Conservation (phyloP, 2,888 invertebrate species). For the Tromatobia lineatoria region DNA sequence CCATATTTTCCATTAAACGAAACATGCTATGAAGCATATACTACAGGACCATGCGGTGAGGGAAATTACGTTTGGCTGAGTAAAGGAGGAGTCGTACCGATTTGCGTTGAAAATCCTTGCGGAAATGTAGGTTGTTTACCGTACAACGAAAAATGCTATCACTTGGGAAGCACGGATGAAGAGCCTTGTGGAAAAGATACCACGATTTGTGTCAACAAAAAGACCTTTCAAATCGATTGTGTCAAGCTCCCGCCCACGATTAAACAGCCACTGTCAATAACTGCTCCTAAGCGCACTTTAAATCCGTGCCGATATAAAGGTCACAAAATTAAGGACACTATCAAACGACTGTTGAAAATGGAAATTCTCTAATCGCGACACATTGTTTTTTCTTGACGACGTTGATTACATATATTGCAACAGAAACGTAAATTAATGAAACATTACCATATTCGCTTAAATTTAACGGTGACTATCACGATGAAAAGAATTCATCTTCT, state of each 20-base stretch:
- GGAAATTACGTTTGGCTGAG: slow-evolving; percentile 86
- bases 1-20: slow-evolving; percentile 88
- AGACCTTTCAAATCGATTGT: slow-evolving; percentile 84
- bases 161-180: slow-evolving; percentile 80
- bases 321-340: not conserved
- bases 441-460: too few relatives aligned
- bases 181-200: slow-evolving; percentile 85
- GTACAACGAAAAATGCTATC: slow-evolving; percentile 86
- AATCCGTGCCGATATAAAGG: not conserved
- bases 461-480: too few relatives aligned
- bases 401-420: not conserved
- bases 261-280: not conserved
- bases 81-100: slow-evolving; percentile 86
- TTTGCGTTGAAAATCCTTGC: slow-evolving; percentile 89
- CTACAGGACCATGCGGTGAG: slow-evolving; percentile 88
- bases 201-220: slow-evolving; percentile 86
- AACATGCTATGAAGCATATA: slow-evolving; percentile 88
- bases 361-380: not conserved
- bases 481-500: too few relatives aligned
- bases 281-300: too few relatives aligned
- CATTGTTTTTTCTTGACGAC: not conserved
- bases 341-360: not conserved
- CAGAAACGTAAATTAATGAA: too few relatives aligned
- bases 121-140: slow-evolving; percentile 85
- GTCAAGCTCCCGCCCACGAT: rapidly evolving